Conservation (phyloP, 2,888 invertebrate genomes). For the Phorcus lineatus region DNA sequence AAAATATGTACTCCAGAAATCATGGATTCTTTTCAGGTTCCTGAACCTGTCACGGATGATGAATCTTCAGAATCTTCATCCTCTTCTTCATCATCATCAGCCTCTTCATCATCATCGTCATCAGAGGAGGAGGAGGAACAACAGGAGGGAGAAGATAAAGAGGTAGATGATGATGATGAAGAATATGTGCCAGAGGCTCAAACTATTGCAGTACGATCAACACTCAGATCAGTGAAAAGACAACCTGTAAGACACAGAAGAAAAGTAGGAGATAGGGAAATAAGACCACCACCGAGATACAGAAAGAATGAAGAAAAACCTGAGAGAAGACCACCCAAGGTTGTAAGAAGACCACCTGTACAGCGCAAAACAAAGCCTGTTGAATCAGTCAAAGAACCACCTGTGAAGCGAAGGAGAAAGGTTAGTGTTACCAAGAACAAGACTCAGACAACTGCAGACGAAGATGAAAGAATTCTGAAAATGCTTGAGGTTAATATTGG, state of each 20-base stretch:
- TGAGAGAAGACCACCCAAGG: too few species aligned
- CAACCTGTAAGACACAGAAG: background rate
- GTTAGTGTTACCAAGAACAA: background rate
- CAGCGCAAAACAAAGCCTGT: conserved; percentile 17
- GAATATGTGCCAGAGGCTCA: background rate
- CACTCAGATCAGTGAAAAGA: background rate
- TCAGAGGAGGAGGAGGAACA: conserved; percentile 17
- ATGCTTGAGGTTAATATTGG: too few species aligned
- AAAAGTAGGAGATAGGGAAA: background rate
- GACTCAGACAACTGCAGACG: too few species aligned
- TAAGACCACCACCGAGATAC: too few species aligned
- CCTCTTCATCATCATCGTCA: conserved; percentile 28
- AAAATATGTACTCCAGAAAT: background rate
- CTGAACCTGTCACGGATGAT: background rate
- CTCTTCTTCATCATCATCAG: conserved; percentile 24
- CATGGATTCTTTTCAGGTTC: background rate
- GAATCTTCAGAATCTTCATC: background rate
- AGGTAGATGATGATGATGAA: background rate
- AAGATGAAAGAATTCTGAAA: too few species aligned
- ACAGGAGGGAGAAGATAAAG: background rate
- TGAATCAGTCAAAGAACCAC: conserved; percentile 11
- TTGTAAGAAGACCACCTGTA: background rate
- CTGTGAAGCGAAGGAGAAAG: background rate
- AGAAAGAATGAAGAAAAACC: too few species aligned
- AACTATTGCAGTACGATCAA: background rate